Base-by-base conservation (phyloP, 2,113 vertebrate genomes). In the Mirza zaza region DNA sequence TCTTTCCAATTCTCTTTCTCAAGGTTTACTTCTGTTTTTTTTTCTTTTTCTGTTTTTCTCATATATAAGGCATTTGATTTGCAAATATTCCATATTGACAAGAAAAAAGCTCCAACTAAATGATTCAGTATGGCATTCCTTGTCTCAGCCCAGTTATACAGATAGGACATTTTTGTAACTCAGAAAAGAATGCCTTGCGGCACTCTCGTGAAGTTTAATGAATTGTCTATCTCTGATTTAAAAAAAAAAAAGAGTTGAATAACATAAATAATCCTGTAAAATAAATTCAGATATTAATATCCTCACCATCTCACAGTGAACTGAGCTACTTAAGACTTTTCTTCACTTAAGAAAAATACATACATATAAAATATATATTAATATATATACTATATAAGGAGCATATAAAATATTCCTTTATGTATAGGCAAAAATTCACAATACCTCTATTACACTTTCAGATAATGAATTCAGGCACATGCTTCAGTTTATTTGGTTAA, bases 141-240 rank as follows among this genome's bases (percentile, higher is more conserved):
- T 90, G 80, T 97, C 89, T 97, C 94, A 90, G 87, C 90, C 83
- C 91, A 96, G 23, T 94, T 95, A 97, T 95, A 94, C 92, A 94
- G 82, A 96, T 88, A 98, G 85, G 61, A 90, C 18, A 92, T 84
- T 98, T 97, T 79, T 94, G 42, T 97, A 97, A 97, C 97, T 95
- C 23, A 79, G 81, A 86, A 77, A 98, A 98, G 94, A 97, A 98
- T 98, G 96, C 86, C 93, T 98, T 95, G 52, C 79, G 96, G 70
- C 73, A 0, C 97, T 98, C 94, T 98, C 95, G 95, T 81, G 96
- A 98, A 98, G 97, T 97, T 98, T 98, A 98, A 98, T 98, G 98
- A 98, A 98, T 98, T 98, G 96, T 98, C 94, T 98, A 98, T 97
- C 97, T 98, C 96, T 98, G 96, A 98, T 98, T 98, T 98, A 94